Evolutionary conservation across 2,888 invertebrate genomes (phyloP).

Genomic region (Phaedon cochleariae): DNA sequence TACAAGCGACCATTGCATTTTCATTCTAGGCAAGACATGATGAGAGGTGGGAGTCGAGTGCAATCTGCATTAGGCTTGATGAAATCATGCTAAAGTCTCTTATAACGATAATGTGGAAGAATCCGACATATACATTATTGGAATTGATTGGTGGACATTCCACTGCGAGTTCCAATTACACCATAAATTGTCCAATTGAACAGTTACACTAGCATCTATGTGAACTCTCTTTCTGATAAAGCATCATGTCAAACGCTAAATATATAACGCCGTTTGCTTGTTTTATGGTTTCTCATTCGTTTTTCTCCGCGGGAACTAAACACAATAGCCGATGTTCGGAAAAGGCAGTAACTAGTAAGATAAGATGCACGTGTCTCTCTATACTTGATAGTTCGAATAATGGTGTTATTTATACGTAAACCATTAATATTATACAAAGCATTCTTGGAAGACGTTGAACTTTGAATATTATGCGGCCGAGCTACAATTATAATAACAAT

Average conservation of each 20-base stretch:
- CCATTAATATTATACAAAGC: slow-evolving; percentile 3
- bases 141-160: too few relatives aligned
- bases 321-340: slow-evolving; percentile 9
- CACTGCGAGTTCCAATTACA: background rate
- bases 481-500: background rate
- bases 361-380: slow-evolving; percentile 31
- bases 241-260: background rate
- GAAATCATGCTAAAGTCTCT: too few relatives aligned
- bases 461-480: background rate
- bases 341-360: slow-evolving; percentile 23
- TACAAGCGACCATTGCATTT: too few relatives aligned
- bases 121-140: too few relatives aligned
- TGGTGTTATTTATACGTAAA: slow-evolving; percentile 32
- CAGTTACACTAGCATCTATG: background rate
- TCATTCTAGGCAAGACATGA: too few relatives aligned
- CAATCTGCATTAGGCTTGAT: too few relatives aligned
- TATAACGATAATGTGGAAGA: too few relatives aligned
- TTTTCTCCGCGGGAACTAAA: slow-evolving; percentile 10
- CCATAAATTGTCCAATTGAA: background rate
- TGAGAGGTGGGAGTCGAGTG: too few relatives aligned
- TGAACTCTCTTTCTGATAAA: background rate
- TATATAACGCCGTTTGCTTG: background rate
- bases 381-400: slow-evolving; percentile 27
- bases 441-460: slow-evolving; percentile 28
- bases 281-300: background rate